Evolutionary conservation across 2,888 invertebrate genomes (phyloP), one percentile per base, ranked within the genome.

Genomic region (Temnothorax ravouxi): DNA sequence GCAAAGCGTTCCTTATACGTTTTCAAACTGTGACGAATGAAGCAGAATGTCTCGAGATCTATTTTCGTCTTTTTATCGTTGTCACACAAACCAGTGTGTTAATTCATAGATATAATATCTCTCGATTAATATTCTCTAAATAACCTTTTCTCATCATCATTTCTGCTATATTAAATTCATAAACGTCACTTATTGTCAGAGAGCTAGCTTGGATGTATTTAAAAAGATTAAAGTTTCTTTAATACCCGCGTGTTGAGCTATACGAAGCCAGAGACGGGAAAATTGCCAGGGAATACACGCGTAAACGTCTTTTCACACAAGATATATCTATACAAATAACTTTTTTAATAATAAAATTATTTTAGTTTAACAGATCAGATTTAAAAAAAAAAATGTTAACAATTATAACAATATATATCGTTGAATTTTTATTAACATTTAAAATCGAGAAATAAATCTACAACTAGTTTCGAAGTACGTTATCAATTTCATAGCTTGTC

Each of bases 381-480:
- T n/a, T n/a, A n/a, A n/a, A n/a, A 47, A 47, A 15, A 15, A 29
- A 69, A 18, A 50, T 29, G n/a, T 0, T 67, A 50, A 67, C 5
- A 47, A 29, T 66, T 47, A 25, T 47, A 29, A 66, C 9, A 66
- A 47, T 6, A 41, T 29, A 29, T 29, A 29, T 50, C 3, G 21
- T 50, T n/a, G 11, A 50, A 29, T 29, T 29, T 66, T 29, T 50
- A 50, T 50, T 69, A 69, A 69, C 5, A 1, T 2, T 29, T 47
- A 25, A 67, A 50, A 67, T 15, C 29, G 5, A 50, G 29, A 67
- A 29, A 67, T 69, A 29, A 47, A 29, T 69, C 0, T 66, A 64
- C 21, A 21, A 66, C 5, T 44, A 8, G 5, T 41, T 66, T 64
- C 41, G 15, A 25, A 66, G 15, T 29, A 29, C 29, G 29, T 34